A percentile compares a stretch with the other conserved stretches of the same genome.
These are phyloP conservation scores for Mylabris sibirica DNA, from an alignment of 2,888 invertebrate species.

Conservation along the genomic window DNA sequence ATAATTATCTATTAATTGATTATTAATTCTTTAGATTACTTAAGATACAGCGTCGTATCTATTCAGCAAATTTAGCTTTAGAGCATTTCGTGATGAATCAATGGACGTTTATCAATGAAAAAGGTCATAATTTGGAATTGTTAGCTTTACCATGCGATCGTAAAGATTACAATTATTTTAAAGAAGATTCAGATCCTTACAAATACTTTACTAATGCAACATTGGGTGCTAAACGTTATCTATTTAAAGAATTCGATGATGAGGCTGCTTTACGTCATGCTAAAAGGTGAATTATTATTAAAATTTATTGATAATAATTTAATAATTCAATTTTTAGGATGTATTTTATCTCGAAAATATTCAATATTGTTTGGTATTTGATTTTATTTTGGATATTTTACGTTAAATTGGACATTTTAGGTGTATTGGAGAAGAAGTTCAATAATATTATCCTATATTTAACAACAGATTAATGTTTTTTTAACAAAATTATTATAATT, in stretches of 20 bases:
- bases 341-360: conserved; percentile 8
- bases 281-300: conserved; percentile 59
- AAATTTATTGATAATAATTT: too few species aligned
- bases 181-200: conserved; percentile 61
- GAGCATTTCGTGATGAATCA: conserved; percentile 77
- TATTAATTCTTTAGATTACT: conserved; percentile 68
- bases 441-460: conserved; percentile 7
- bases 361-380: conserved; percentile 22
- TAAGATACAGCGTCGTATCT: conserved; percentile 82
- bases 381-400: conserved; percentile 19
- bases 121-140: conserved; percentile 65
- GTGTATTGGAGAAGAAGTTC: conserved; percentile 5
- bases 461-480: neutral
- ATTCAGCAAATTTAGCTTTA: conserved; percentile 75
- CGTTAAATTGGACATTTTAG: conserved; percentile 22
- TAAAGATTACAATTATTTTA: conserved; percentile 40
- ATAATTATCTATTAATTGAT: neutral
- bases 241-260: conserved; percentile 68
- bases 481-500: too few species aligned
- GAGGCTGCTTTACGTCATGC: conserved; percentile 64
- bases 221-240: conserved; percentile 70
- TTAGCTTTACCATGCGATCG: conserved; percentile 63
- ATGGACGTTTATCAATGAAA: conserved; percentile 78
- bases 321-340: conserved; percentile 13
- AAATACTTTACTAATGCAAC: conserved; percentile 65